Base-by-base conservation (phyloP, 2,888 invertebrate genomes). In the Lathronympha strigana region DNA sequence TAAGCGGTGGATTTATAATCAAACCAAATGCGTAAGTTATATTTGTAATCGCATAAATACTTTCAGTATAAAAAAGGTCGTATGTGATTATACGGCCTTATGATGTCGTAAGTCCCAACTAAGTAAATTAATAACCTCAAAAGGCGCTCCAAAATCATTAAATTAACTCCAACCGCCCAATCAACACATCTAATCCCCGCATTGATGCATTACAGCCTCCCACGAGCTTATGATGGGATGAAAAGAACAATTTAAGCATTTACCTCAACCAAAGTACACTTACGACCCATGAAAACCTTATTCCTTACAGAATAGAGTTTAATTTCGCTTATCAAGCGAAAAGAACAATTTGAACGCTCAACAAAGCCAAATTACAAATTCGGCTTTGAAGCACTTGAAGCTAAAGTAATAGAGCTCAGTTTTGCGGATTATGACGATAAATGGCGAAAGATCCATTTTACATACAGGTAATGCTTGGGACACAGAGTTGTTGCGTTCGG, bases 161-260 rank as follows among this genome's bases (percentile, higher is more conserved):
- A 49, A 45, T 62, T 23, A 23, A 33, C 43, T 61, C 43, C 51
- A 36, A 60, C 58, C 51, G 36, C 31, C 58, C 58, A 47, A 64
- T 64, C 64, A 60, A 45, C 64, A 60, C 45, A 15, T 58, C 64
- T 64, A 47, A 64, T 45, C 38, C 51, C 50, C 64, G 25, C 58
- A 64, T 64, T 64, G 58, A 64, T 64, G 58, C 51, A 58, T 63
- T 45, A 60, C 45, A 60, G 45, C 36, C 43, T 64, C 64, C 64
- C 50, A 51, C 28, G 57, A 47, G 63, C 40, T 63, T 60, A 54
- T 57, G 49, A 58, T 51, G 50, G 33, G 62, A 68, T 66, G 62
- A 66, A 68, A 68, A 66, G 66, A 66, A 66, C 68, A 68, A 62
- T 68, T 61, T 61, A 60, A 62, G 58, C 62, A 49, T 54, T 58